A percentile compares a stretch with the other conserved stretches of the same genome.
These are phyloP conservation scores for Athetis lepigone DNA, from an alignment of 2,888 invertebrate genomes.

Conservation along the genomic window DNA sequence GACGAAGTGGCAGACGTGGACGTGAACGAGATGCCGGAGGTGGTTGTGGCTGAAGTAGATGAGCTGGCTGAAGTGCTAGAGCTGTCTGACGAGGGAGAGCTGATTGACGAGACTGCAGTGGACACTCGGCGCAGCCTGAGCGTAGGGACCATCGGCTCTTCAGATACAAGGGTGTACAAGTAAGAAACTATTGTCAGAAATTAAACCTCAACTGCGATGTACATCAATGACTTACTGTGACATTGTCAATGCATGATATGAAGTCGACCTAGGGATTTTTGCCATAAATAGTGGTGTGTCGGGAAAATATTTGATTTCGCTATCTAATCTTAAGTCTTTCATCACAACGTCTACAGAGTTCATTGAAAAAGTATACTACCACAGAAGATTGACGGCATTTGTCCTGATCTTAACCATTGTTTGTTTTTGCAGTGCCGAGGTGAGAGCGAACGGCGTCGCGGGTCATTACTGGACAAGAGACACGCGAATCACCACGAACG, in stretches of 20 bases:
- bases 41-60: constrained; percentile 1
- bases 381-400: no score
- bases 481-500: not conserved
- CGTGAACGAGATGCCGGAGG: not conserved
- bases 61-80: constrained; percentile 1
- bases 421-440: constrained; percentile 7
- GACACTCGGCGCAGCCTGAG: constrained; percentile 5
- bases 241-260: no score
- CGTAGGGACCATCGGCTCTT: not conserved
- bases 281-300: no score
- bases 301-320: no score
- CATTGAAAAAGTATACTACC: no score
- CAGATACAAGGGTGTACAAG: not conserved
- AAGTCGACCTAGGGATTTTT: no score
- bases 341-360: no score
- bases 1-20: not conserved
- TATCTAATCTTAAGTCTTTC: no score
- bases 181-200: not conserved
- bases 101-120: constrained; percentile 1
- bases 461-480: not conserved
- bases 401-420: not conserved
- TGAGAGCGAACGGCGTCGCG: not conserved
- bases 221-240: no score
- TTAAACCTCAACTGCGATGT: no score
- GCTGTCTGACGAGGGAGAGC: not conserved